These are phyloP conservation scores for Spicauda simplicius DNA, from an alignment of 2,888 invertebrate species.

Conservation along the genomic window DNA sequence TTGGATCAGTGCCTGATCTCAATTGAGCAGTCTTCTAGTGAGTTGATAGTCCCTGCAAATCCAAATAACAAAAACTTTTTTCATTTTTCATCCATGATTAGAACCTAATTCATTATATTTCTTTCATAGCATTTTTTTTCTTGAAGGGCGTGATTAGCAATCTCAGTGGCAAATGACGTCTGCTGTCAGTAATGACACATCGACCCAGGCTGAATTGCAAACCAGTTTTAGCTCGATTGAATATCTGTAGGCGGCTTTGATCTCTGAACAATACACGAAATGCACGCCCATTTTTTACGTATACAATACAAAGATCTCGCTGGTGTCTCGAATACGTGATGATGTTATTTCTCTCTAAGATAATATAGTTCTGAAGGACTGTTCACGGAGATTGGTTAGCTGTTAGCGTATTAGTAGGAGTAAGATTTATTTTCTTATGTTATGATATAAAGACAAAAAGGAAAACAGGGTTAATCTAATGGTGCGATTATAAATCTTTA, in stretches of 20 bases:
- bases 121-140: too few relatives aligned
- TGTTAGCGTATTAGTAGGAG: conserved; percentile 1
- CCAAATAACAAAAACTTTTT: background rate
- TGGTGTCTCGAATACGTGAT: background rate
- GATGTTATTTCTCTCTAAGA: background rate
- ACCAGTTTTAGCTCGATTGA: background rate
- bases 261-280: background rate
- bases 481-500: conserved; percentile 1
- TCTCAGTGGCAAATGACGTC: too few relatives aligned
- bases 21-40: background rate
- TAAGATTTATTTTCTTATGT: background rate
- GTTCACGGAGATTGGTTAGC: background rate
- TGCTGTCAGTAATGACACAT: background rate
- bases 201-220: background rate
- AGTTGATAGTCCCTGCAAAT: background rate
- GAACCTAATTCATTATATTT: background rate
- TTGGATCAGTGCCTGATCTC: background rate
- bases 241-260: background rate
- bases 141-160: too few relatives aligned
- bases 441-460: conserved; percentile 6
- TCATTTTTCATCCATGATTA: background rate
- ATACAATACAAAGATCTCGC: background rate
- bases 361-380: background rate
- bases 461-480: conserved; percentile 6
- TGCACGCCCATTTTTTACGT: background rate